Base-by-base conservation (phyloP, 2,797 vertebrate genomes). In the Crocidura indochinensis region DNA sequence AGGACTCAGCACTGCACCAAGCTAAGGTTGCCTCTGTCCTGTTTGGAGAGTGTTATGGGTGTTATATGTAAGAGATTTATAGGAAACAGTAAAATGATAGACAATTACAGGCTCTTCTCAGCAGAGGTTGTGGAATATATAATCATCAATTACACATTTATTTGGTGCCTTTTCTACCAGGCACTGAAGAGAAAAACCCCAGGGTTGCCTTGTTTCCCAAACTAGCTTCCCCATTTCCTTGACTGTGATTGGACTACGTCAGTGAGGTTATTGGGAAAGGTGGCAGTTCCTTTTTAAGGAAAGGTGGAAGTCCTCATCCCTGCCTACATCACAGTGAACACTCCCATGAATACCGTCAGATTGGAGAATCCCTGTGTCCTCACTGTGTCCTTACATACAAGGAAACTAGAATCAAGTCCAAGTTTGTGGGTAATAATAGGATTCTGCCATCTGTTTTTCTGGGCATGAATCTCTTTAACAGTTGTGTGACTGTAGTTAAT, bases 41-140 rank as follows among this genome's bases (percentile, higher is more conserved):
- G 67, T 76, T 31, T 4, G 22, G 15, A 60, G 47, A 12, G 89
- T 85, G 56, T 47, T 90, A 3, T 60, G 49, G 44, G 62, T 69
- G 1, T 62, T 84, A 81, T 12, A 62, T 65, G 69, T 60, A 69
- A 75, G 86, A 72, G 29, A 87, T 81, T 78, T 87, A 44, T 65
- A 27, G 46, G 69, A 60, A 82, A 83, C 14, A 64, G 31, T 69
- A 56, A 71, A 8, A 53, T 68, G 67, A n/a, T 64, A 24, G n/a
- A 47, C 47, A 26, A 6, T 93, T 86, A 75, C 29, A 72, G 53
- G 80, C 26, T 92, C 20, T 84, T 80, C 65, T 53, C 46, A 87
- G 2, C 7, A 71, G 44, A 89, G 82, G 29, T 38, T 78, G 2
- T 91, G 84, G 15, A 62, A 26, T 81, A 69, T 77, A 87, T 87